Conservation (phyloP, 1,140 invertebrate species). For the Homalodisca vitripennis region DNA sequence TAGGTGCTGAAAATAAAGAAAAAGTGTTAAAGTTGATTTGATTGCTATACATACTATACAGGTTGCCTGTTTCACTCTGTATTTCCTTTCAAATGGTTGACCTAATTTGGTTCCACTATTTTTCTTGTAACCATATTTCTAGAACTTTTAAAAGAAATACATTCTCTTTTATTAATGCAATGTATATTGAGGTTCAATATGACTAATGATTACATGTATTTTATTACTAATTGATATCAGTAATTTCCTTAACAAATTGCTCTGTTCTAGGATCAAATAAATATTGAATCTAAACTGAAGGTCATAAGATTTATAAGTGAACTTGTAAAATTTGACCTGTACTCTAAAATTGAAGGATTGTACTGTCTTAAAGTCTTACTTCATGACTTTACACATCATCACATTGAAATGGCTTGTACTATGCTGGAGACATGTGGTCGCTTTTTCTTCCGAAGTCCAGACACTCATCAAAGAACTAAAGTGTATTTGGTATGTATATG, state of each 20-base stretch:
- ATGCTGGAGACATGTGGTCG: slow-evolving; percentile 93
- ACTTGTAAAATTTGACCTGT: slow-evolving; percentile 93
- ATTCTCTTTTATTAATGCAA: no score
- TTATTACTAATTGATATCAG: not conserved
- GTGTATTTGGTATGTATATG: slow-evolving; percentile 69
- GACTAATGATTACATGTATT: not conserved
- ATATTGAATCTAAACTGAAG: slow-evolving; percentile 98
- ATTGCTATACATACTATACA: no score
- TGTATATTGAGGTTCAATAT: no score
- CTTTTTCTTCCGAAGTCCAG: slow-evolving; percentile 87
- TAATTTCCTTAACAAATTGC: slow-evolving; percentile 2
- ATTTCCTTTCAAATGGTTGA: no score
- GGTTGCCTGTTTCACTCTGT: no score
- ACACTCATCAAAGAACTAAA: slow-evolving; percentile 92
- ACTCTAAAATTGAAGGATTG: slow-evolving; percentile 91
- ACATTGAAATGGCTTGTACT: slow-evolving; percentile 99
- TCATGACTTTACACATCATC: slow-evolving; percentile 95
- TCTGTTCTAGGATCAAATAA: slow-evolving; percentile 79
- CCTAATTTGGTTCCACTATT: no score
- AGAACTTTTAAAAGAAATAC: no score
- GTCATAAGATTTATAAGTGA: slow-evolving; percentile 96
- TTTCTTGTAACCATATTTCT: no score
- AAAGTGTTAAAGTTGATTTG: no score
- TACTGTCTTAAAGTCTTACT: slow-evolving; percentile 92
- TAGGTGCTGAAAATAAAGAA: no score